Evolutionary conservation across 2,797 vertebrate species (phyloP), one percentile per base, ranked within the genome.

Genomic region (Sebastes flavidus): DNA sequence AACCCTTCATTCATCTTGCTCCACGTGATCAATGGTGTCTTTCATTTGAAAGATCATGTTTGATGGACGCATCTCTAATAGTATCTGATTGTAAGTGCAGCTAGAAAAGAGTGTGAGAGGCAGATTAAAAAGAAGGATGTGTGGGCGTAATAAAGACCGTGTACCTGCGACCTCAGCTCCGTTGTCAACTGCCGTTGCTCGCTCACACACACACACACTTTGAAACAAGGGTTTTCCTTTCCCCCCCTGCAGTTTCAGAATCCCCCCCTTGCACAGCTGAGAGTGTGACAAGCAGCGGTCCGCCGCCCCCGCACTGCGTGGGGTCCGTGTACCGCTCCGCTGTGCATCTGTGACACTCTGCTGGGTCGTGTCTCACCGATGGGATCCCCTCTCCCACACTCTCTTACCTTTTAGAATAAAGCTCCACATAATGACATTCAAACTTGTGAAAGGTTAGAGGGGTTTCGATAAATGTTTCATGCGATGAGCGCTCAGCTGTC

Each of bases 151-250:
- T 8, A 27, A 54, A 83, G 83, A 86, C 81, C 78, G 81, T 6
- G 61, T 80, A 77, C 22, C 38, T 52, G 46, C 27, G 25, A 80
- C 71, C 83, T 80, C 77, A 54, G 22, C 8, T 54, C 54, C 13
- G 27, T 32, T 46, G 20, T 61, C 52, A 65, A 56, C 58, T 74
- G 76, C 20, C 66, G 4, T 36, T 55, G 38, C 65, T 72, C 42
- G 0, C 70, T 24, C 71, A n/a, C 72, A 32, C 52, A 20, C 68
- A 72, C 67, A 65, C 8, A 38, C 36, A 6, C 36, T 14, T 20
- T 72, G 73, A 85, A 62, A 38, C 8, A 29, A 92, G 79, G 87
- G 78, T n/a, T 90, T 91, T 87, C 86, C 90, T 86, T 58, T 22
- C 3, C 29, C 76, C 86, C 86, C 55, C 13, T 49, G 30, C 62